Base-by-base conservation (phyloP, 1,140 invertebrate genomes). In the Meteorus sp. region DNA sequence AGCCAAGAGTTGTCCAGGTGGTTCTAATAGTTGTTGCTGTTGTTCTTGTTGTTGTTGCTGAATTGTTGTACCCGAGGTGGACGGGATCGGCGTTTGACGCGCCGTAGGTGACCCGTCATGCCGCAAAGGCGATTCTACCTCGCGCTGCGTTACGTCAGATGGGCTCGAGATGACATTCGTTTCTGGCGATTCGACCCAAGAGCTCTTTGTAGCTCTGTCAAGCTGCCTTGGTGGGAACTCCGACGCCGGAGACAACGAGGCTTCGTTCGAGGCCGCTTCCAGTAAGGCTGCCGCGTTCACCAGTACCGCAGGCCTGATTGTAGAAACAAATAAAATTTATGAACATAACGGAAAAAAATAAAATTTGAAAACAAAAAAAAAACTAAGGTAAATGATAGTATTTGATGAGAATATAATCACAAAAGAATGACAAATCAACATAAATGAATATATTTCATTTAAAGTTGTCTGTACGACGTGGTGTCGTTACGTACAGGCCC, bases 191-290 rank as follows among this genome's bases (percentile, higher is more conserved):
- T 59, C 77, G 76, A 68, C 77, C 77, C 76, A 79, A 70, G 72
- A 79, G 67, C 70, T 79, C 74, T 73, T 75, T 77, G 75, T 79
- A 80, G 75, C 76, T 79, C 74, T 77, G 78, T 79, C 76, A 79
- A 79, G 78, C 77, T 61, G 77, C 78, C 77, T 80, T 80, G 78
- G 78, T 80, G 64, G 78, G 76, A 69, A 80, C 77, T 65, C 75
- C 71, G 75, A 79, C 75, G 77, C 77, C 74, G 78, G 78, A 80
- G 78, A 80, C 77, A 68, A 79, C 77, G 71, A 79, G 76, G 70
- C 68, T 80, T 41, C 76, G 76, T 44, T 79, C 77, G 57, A 78
- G 68, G 65, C 75, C 73, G 56, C 62, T 73, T 6, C 74, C 76
- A 76, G 75, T 67, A 60, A 79, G 64, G 69, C 58, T 77, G 39